Conservation (phyloP, 2,113 vertebrate species). For the Podocnemis expansa region DNA sequence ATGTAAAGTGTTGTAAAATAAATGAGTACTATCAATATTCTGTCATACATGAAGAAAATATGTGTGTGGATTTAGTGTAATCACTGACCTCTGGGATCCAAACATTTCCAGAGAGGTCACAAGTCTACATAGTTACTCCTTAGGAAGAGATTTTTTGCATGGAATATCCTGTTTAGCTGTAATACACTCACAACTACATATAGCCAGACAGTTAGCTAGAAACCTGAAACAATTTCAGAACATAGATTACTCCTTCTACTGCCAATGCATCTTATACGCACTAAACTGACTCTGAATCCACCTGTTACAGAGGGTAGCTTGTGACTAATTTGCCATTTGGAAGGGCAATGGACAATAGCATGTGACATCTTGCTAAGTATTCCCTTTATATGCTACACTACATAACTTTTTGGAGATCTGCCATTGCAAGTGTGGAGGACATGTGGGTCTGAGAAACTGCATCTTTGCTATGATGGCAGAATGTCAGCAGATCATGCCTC, state of each 20-base stretch:
- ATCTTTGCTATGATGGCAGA: constrained; percentile 53
- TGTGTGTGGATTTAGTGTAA: constrained; percentile 73
- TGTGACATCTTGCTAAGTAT: not conserved
- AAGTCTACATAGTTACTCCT: constrained; percentile 49
- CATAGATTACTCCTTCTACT: not conserved
- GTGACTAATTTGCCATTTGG: not conserved
- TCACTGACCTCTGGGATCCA: constrained; percentile 70
- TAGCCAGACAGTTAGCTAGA: not conserved
- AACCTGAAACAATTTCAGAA: constrained; percentile 46
- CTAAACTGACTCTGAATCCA: not conserved
- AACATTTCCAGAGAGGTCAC: constrained; percentile 70
- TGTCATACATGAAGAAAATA: constrained; percentile 66
- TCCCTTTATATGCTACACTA: not conserved
- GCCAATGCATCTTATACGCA: not conserved
- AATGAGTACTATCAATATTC: not conserved
- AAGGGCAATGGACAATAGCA: rapidly evolving
- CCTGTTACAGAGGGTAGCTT: constrained; percentile 6
- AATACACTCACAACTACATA: constrained; percentile 57
- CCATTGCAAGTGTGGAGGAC: constrained; percentile 21
- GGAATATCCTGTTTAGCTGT: constrained; percentile 32
- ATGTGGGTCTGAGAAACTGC: constrained; percentile 32
- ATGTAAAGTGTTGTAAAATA: not conserved
- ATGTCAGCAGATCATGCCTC: constrained; percentile 35
- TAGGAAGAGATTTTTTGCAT: constrained; percentile 69
- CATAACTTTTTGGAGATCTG: not conserved